A percentile compares a stretch with the other conserved stretches of the same genome.
phyloP scores from a whole-genome alignment of 2,888 invertebrate genomes.

The Folsomia manolachei region DNA sequence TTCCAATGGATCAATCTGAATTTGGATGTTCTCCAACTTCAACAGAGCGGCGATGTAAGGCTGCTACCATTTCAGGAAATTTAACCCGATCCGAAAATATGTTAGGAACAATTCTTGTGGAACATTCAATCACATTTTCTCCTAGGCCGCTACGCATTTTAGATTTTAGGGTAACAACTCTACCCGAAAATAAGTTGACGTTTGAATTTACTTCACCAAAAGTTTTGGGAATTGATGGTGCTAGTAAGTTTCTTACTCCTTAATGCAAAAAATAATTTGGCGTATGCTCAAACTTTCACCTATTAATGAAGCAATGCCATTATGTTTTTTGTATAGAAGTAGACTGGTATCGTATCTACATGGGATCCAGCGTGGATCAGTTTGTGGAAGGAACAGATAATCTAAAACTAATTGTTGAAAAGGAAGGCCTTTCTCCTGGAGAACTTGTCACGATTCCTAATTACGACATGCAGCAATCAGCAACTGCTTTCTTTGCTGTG shows the following conservation, averaged over 20 bases:
- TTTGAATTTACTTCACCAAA: conserved; percentile 40
- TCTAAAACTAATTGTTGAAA: conserved; percentile 3
- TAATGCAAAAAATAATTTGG: no score
- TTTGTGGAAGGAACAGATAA: conserved; percentile 32
- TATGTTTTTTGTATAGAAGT: conserved; percentile 22
- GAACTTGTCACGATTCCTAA: conserved; percentile 13
- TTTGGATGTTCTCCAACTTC: conserved; percentile 34
- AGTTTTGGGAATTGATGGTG: conserved; percentile 31
- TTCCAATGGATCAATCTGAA: conserved; percentile 25
- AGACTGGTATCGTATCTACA: conserved; percentile 29
- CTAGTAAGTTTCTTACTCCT: conserved; percentile 18
- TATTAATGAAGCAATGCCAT: neutral
- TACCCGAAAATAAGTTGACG: conserved; percentile 20
- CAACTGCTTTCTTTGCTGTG: conserved; percentile 32
- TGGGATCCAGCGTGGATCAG: conserved; percentile 33
- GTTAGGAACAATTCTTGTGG: conserved; percentile 22
- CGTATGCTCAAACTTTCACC: no score
- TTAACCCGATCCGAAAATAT: conserved; percentile 30
- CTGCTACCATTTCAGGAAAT: conserved; percentile 25
- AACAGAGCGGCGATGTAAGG: conserved; percentile 22
- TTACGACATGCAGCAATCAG: neutral
- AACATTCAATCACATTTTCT: conserved; percentile 30
- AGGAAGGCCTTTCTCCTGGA: conserved; percentile 29
- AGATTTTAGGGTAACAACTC: conserved; percentile 31
- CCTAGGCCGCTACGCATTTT: conserved; percentile 36